Conservation (phyloP, 2,888 invertebrate genomes). For the Alcis repandata region DNA sequence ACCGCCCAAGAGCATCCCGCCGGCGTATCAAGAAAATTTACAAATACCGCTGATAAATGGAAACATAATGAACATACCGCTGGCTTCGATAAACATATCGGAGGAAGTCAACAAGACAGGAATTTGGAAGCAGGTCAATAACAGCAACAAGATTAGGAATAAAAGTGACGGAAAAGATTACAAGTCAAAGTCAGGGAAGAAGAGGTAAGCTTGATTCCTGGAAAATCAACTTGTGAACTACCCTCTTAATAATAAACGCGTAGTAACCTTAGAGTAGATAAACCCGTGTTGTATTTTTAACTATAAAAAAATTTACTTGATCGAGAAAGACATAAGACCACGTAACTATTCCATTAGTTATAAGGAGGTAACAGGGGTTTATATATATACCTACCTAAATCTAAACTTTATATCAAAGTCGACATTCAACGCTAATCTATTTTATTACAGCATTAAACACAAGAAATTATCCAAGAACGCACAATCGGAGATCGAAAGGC, state of each 20-base stretch:
- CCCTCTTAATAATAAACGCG: too few species aligned
- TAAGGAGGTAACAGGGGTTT: too few species aligned
- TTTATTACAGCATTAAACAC: slow-evolving; percentile 83
- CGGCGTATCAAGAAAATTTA: slow-evolving; percentile 88
- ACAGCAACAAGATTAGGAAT: slow-evolving; percentile 85
- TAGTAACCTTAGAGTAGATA: too few species aligned
- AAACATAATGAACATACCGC: slow-evolving; percentile 95
- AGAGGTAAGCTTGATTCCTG: too few species aligned
- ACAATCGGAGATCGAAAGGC: slow-evolving; percentile 87
- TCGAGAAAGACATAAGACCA: too few species aligned
- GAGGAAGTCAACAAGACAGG: slow-evolving; percentile 97
- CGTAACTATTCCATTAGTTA: too few species aligned
- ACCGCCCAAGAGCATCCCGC: slow-evolving; percentile 79
- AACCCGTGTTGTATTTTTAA: too few species aligned
- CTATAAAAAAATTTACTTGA: too few species aligned
- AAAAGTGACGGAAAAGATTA: slow-evolving; percentile 66
- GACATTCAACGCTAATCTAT: not conserved
- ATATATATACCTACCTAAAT: too few species aligned
- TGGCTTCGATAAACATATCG: slow-evolving; percentile 95
- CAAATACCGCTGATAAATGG: slow-evolving; percentile 96
- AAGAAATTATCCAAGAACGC: slow-evolving; percentile 91
- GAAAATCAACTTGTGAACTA: too few species aligned
- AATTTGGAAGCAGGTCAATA: slow-evolving; percentile 97
- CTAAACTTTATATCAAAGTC: too few species aligned
- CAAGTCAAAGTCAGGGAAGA: slow-evolving; percentile 77